phyloP scores from a whole-genome alignment of 2,797 vertebrate species.

The Geotrypetes seraphini region DNA sequence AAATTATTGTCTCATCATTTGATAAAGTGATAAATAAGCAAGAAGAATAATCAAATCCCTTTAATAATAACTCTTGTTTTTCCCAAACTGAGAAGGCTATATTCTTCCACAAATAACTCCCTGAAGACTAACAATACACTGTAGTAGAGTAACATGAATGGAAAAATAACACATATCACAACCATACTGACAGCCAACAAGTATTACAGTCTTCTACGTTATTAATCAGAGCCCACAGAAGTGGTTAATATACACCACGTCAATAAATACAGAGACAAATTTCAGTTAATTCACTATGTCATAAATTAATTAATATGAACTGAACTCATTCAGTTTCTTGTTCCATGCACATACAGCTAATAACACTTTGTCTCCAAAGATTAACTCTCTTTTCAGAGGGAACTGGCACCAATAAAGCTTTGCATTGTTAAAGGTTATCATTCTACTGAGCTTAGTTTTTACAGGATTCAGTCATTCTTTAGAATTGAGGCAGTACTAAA shows the following conservation, averaged over 20 bases:
- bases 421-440: not conserved
- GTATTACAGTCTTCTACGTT: not conserved
- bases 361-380: not conserved
- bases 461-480: not conserved
- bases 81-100: too few species aligned
- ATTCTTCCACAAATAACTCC: too few species aligned
- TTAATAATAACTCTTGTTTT: too few species aligned
- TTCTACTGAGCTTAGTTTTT: slow-evolving; percentile 1
- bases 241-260: not conserved
- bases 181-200: not conserved
- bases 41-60: too few species aligned
- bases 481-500: not conserved
- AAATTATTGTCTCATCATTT: too few species aligned
- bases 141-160: too few species aligned
- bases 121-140: too few species aligned
- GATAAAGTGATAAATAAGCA: too few species aligned
- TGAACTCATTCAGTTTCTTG: not conserved
- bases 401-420: not conserved
- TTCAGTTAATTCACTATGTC: not conserved
- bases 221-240: not conserved
- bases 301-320: not conserved
- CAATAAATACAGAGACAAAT: not conserved
- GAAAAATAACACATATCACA: too few species aligned
- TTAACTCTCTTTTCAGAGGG: slow-evolving; percentile 2
- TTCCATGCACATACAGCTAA: not conserved